Evolutionary conservation across 1,140 invertebrate species (phyloP), one percentile per base, ranked within the genome.

Genomic region (Alviniconcha marisindica): DNA sequence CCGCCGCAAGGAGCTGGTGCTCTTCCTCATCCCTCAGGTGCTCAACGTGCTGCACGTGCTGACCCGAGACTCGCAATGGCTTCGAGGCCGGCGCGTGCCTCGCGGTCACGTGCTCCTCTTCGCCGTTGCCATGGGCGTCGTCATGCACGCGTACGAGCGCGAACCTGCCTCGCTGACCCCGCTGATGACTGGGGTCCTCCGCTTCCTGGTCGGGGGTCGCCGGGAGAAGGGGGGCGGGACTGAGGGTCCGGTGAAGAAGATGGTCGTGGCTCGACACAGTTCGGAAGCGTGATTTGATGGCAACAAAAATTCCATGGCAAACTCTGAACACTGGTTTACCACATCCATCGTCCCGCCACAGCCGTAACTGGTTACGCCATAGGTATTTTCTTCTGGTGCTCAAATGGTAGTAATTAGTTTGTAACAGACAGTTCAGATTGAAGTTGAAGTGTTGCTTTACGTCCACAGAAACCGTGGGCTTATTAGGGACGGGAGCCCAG

Each of bases 111-210:
- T 89, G 0, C 44, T 86, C 3, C 15, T 90, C 7, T 91, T 87
- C 73, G 86, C 88, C 14, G 14, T 89, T 0, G 89, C 91, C 15
- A 91, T 91, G 90, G 84, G 87, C 2, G 84, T 87, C 0, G 81
- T 91, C 2, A 91, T 91, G 91, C 90, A 91, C 69, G 89, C 91
- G 0, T 91, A 91, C 76, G 91, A 91, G 77, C 83, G 89, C 10
- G 89, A 91, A 60, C 88, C 89, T 69, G 86, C 88, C 31, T 91
- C 91, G 5, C 81, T 91, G 24, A 88, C 85, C 4, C 36, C 87
- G 73, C 85, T 91, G 2, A 78, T 91, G 18, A 86, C 88, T 63
- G 89, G 91, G 66, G 31, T 90, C 5, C 66, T 91, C 2, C 86
- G 80, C 44, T 88, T 86, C 73, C 90, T 90, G 77, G 85, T 90